phyloP scores from a whole-genome alignment of 2,797 vertebrate genomes.

The Allobates femoralis region DNA sequence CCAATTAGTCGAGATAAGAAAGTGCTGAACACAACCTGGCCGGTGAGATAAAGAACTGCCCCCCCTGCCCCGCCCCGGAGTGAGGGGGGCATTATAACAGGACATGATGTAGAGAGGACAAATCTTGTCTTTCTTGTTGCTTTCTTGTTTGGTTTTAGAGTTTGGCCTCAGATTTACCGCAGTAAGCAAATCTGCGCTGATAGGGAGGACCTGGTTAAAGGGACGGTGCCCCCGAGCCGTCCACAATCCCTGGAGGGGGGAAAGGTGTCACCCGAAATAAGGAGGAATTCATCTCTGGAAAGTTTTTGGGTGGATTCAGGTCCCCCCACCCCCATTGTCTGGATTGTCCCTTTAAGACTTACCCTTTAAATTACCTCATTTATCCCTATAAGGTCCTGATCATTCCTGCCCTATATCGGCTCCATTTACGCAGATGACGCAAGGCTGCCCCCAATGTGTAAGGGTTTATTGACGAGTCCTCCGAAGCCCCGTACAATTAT shows the following conservation, averaged over 20 bases:
- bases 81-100: constrained; percentile 3
- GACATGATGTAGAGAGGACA: neutral
- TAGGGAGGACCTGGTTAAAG: neutral
- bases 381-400: no score
- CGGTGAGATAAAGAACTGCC: constrained; percentile 49
- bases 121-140: neutral
- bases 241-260: neutral
- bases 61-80: constrained; percentile 15
- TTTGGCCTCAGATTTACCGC: neutral
- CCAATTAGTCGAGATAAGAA: constrained; percentile 62
- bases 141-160: neutral
- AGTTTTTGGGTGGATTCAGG: no score
- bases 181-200: constrained; percentile 23
- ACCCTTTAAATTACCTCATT: neutral
- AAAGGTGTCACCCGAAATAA: neutral
- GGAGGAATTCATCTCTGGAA: neutral
- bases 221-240: neutral
- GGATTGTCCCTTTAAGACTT: neutral
- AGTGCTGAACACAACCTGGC: constrained; percentile 50
- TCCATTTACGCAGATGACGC: neutral
- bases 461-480: neutral
- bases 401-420: neutral
- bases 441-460: neutral
- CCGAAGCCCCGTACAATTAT: neutral
- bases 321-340: no score